phyloP scores from a whole-genome alignment of 2,113 vertebrate species.

The Strix uralensis region DNA sequence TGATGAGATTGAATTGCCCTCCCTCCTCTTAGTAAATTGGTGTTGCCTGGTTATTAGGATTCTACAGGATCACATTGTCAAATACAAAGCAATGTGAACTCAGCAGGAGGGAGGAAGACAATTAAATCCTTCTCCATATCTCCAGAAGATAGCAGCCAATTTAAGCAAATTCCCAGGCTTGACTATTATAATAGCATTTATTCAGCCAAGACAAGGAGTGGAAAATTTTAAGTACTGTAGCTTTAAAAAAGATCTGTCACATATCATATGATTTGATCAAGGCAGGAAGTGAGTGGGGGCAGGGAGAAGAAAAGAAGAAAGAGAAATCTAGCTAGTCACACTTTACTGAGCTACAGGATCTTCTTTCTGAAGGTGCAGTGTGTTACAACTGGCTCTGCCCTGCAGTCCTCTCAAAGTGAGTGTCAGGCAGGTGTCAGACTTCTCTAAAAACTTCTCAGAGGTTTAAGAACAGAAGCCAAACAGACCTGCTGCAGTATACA shows the following conservation, averaged over 20 bases:
- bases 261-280: not conserved
- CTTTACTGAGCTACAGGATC: not conserved
- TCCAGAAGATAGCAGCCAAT: not conserved
- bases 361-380: not conserved
- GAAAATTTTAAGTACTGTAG: not conserved
- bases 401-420: not conserved
- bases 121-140: not conserved
- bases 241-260: not conserved
- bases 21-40: not conserved
- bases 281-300: not conserved
- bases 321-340: not conserved
- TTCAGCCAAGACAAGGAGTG: not conserved
- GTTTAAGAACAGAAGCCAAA: not conserved
- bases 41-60: not conserved
- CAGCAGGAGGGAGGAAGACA: not conserved
- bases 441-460: not conserved
- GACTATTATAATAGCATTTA: not conserved
- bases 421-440: not conserved
- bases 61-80: not conserved
- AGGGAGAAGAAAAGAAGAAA: not conserved
- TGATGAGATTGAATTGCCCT: not conserved
- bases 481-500: not conserved
- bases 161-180: not conserved
- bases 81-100: not conserved
- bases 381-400: not conserved